Evolutionary conservation across 2,113 vertebrate genomes (phyloP), one percentile per base, ranked within the genome.

Genomic region (Alectura lathami): DNA sequence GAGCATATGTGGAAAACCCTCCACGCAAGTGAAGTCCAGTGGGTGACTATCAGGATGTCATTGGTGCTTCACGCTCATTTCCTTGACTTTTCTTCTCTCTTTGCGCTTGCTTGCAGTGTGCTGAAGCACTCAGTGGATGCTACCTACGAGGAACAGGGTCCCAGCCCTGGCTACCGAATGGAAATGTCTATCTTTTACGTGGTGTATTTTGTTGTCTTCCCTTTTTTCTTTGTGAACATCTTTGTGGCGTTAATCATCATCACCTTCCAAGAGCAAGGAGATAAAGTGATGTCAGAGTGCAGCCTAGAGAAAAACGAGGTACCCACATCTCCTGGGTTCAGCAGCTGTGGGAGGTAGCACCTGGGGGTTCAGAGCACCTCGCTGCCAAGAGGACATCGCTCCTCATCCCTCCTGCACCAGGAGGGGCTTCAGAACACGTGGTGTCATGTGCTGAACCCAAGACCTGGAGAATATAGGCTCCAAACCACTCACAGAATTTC

Each of bases 191-290:
- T 99, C 97, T 99, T 99, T 98, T 99, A 99, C 5, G 99, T 99
- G 88, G 99, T 99, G 91, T 99, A 99, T 97, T 99, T 99, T 91
- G 99, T 99, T 68, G 99, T 99, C 93, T 99, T 99, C 96, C 99
- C 99, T 83, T 99, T 99, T 97, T 99, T 99, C 98, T 99, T 99
- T 51, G 99, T 99, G 96, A 99, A 99, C 97, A 99, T 99, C 97
- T 99, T 99, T 17, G 99, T 99, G 81, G 99, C 99, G 64, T 97
- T 99, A 93, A 99, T 99, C 96, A 99, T 99, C 97, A 99, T 99
- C 98, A 99, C 99, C 67, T 99, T 99, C 97, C 99, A 99, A 97
- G 99, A 99, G 96, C 99, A 99, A 96, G 99, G 99, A 48, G 99
- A 99, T 98, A 99, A 99, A 96, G 99, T 98, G 88, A 97, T 99